Base-by-base conservation (phyloP, 2,888 invertebrate genomes). In the Pristionchus entomophagus region DNA sequence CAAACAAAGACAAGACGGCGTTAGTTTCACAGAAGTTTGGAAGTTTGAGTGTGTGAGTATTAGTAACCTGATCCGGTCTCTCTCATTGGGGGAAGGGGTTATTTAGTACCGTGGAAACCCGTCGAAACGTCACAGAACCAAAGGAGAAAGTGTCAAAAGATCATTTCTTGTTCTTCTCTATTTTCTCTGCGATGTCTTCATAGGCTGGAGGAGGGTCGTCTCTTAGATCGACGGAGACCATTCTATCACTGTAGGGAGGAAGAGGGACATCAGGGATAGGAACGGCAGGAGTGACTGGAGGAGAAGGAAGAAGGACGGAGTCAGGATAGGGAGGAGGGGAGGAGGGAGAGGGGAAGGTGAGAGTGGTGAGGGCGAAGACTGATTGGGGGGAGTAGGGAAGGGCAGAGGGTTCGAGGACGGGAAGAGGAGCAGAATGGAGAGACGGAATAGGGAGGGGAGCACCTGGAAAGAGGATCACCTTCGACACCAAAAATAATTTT, bases 201-300 rank as follows among this genome's bases (percentile, higher is more conserved):
- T 73, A 73, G 5, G 73, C 73, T 6, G 73, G 73, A 45, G 73
- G 73, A 26, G 73, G 73, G n/a, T 73, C 73, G 73, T 73, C 73
- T 8, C 41, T 41, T 1, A 73, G 73, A 73, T 73, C 73, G 38
- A 73, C 73, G 6, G 41, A 38, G 0, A n/a, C 73, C 73, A 73
- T 73, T 12, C 8, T 41, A 1, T 73, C 73, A n/a, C n/a, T 73
- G 26, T 73, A 73, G 41, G 73, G 41, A n/a, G 73, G 73, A 1
- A 19, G 32, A 1, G 73, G 45, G 32, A 73, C 32, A 17, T 38
- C 10, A 8, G 73, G 45, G 10, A 73, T 73, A 6, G 41, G 14
- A 0, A 73, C 17, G 0, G 73, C 22, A 14, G 73, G 73, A 45
- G 73, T 73, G 41, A 73, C 26, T 8, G 73, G 73, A 26, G 73